Evolutionary conservation across 1,140 invertebrate genomes (phyloP), one percentile per base, ranked within the genome.

Genomic region (Drosophila kanapiae): DNA sequence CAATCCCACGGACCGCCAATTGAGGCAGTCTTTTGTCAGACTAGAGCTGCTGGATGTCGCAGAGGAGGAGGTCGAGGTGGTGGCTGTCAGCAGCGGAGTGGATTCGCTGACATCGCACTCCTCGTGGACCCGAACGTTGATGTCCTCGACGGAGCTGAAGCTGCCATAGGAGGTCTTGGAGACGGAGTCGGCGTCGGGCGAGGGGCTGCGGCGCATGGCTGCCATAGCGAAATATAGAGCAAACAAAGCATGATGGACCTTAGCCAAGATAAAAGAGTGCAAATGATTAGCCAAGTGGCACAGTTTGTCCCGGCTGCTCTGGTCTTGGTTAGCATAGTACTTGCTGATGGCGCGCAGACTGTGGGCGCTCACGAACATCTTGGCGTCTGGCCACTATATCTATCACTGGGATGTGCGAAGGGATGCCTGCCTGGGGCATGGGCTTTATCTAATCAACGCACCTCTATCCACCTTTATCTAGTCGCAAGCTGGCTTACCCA

Each of bases 11-110:
- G 63, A 82, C 10, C 76, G 76, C 72, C 79, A 90, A 78, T 87
- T 86, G 37, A 87, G 35, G 43, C 87, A 88, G 49, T 86, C 84
- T 56, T 80, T 78, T 67, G 65, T 64, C 38, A 69, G 53, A 27
- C 31, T 49, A 10, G 27, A 11, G 14, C 27, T 35, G 18, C 58
- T 59, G 18, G 45, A 4, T 14, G 69, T 31, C 3, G 60, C 13
- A 6, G 37, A 31, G 10, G 45, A 10, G n/a, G 35, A n/a, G 3
- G 42, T 14, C 6, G 62, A 42, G 14, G 27, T 1, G 14, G 27
- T 10, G 10, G 56, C 18, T 35, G 33, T 47, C 51, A 92, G 57
- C 23, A 92, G 53, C 7, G 91, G 91, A 3, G 88, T 88, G 0
- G 58, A 60, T 43, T 92, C 91, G 71, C 59, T 74, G 35, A 75